Base-by-base conservation (phyloP, 2,797 vertebrate genomes). In the Philypnodon macrostomus region DNA sequence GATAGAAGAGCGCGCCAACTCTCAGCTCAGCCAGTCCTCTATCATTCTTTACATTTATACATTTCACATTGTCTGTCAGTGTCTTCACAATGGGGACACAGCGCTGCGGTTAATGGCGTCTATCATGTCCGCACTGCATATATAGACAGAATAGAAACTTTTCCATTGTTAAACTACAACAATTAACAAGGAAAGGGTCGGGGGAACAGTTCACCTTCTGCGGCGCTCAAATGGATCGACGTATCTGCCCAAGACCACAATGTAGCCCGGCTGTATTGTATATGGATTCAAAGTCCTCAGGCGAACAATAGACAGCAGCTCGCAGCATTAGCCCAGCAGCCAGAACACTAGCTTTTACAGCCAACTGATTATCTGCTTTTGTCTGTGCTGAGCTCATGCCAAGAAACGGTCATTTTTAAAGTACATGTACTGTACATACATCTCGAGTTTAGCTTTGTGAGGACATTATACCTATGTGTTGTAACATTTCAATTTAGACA, bases 171-270 rank as follows among this genome's bases (percentile, higher is more conserved):
- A 41, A 33, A 60, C 40, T 34, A 19, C 51, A 44, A 39, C 62
- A 73, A 57, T 64, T 47, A 47, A 47, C 13, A 35, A 24, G 45
- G 34, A 46, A 53, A n/a, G n/a, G 57, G 29, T 44, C 53, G 53
- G 40, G n/a, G 41, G 44, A 19, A 46, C 53, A 51, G 63, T 75
- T 80, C 66, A 63, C 46, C 46, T 54, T 42, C 47, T 63, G 3
- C 0, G 37, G 2, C 41, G 74, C 50, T 57, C 34, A 58, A 77
- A 77, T 67, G 58, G 65, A 47, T 59, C 16, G 13, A 68, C 60
- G 39, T 81, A 85, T 85, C 81, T 62, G 33, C 54, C 48, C 47
- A 39, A 47, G 65, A 58, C 67, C 76, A 67, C 8, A 34, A 60
- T 48, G 59, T 9, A 9, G 52, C 70, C 44, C 8, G 13, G 21